Evolutionary conservation across 2,113 vertebrate genomes (phyloP).

Genomic region (Muscicapa adusta): DNA sequence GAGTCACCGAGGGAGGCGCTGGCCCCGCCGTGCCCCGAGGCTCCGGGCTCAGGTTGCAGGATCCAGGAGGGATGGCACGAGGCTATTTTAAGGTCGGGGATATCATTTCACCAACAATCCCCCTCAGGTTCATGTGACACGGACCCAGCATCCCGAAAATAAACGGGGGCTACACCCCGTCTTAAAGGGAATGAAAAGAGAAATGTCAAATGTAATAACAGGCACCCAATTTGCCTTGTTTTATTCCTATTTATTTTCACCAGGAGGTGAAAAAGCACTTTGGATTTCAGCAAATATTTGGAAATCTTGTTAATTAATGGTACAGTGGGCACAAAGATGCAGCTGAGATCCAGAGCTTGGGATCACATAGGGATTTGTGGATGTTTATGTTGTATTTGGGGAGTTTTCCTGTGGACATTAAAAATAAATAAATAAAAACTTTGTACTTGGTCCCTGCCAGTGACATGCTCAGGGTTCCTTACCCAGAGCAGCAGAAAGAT

Average conservation of each 20-base stretch:
- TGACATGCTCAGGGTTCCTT: rapidly evolving
- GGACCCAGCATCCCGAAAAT: not conserved
- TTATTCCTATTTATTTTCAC: not conserved
- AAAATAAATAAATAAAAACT: not conserved
- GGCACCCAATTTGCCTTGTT: not conserved
- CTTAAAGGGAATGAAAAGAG: not conserved
- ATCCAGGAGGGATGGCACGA: rapidly evolving
- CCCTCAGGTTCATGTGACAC: constrained; percentile 21
- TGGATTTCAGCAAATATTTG: not conserved
- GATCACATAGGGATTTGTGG: not conserved
- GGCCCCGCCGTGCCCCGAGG: not conserved
- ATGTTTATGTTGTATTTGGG: not conserved
- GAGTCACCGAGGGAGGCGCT: not conserved
- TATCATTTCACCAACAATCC: not conserved
- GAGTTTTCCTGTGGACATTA: not conserved
- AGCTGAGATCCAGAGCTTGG: not conserved
- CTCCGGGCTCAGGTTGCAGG: not conserved
- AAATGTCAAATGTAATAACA: rapidly evolving
- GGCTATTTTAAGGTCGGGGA: not conserved
- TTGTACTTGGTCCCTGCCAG: not conserved
- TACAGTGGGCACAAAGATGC: not conserved
- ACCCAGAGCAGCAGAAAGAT: not conserved
- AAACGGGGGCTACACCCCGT: not conserved
- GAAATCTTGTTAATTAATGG: not conserved
- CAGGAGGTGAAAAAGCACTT: not conserved